These are phyloP conservation scores for Drosophila sturtevanti DNA, from an alignment of 1,140 invertebrate species.

Conservation along the genomic window DNA sequence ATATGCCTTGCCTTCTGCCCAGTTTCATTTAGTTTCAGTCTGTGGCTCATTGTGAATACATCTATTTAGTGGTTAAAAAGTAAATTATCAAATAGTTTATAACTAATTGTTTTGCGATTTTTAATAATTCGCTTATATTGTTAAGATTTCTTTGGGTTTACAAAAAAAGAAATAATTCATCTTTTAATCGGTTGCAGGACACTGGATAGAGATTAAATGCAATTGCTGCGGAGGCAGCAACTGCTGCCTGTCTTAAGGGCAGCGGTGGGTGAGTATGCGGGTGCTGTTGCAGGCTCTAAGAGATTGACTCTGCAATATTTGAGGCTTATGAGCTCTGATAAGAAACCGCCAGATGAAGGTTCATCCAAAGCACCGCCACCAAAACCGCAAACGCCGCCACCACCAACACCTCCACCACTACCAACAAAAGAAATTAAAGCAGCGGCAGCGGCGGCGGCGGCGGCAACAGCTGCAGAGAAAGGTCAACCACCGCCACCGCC, in stretches of 20 bases:
- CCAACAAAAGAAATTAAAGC: no score
- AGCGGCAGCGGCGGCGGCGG: neutral
- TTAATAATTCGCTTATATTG: no score
- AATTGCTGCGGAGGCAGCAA: conserved; percentile 40
- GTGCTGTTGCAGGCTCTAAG: neutral
- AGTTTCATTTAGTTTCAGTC: neutral
- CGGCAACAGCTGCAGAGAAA: neutral
- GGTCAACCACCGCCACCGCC: neutral
- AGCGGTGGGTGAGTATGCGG: conserved; percentile 18
- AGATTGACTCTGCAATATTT: neutral
- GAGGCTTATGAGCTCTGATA: neutral
- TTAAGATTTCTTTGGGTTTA: no score
- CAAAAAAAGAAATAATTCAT: no score
- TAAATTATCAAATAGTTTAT: no score
- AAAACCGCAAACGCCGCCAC: no score
- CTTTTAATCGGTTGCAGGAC: no score
- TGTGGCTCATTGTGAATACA: neutral
- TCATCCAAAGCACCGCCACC: no score
- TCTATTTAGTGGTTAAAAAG: neutral
- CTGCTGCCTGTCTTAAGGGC: conserved; percentile 27
- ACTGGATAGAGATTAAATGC: conserved; percentile 28
- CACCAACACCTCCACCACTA: no score
- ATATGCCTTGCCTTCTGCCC: neutral
- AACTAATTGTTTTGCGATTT: no score
- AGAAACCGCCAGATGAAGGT: no score